Base-by-base conservation (phyloP, 2,888 invertebrate genomes). In the Neuroscelio doddi region DNA sequence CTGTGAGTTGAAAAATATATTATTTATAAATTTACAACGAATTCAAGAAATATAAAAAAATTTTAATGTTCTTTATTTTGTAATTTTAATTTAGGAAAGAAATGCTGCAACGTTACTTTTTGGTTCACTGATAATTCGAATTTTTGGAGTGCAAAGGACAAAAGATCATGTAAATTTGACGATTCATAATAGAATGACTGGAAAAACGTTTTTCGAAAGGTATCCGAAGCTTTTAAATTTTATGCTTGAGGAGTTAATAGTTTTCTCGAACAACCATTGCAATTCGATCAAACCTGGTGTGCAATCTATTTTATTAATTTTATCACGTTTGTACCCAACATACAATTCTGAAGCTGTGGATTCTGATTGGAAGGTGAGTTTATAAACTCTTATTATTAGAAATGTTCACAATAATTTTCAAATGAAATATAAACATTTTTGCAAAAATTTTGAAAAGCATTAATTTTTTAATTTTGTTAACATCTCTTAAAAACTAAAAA, bases 31-130 rank as follows among this genome's bases (percentile, higher is more conserved):
- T n/a, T n/a, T n/a, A n/a, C n/a, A n/a, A n/a, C n/a, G n/a, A n/a
- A n/a, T n/a, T n/a, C n/a, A n/a, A n/a, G n/a, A n/a, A n/a, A n/a
- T n/a, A n/a, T n/a, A n/a, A n/a, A n/a, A n/a, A n/a, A n/a, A n/a
- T n/a, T n/a, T n/a, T n/a, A n/a, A n/a, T n/a, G n/a, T n/a, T n/a
- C n/a, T n/a, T n/a, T n/a, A n/a, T n/a, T n/a, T n/a, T n/a, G n/a
- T n/a, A n/a, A n/a, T n/a, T n/a, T n/a, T n/a, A n/a, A n/a, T 53
- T 42, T 78, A 92, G 92, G 92, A 93, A 80, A 88, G 95, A 64
- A 98, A 97, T 84, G 91, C 95, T 0, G 91, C 95, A 0, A 94
- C 95, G 0, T 85, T 97, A 51, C 85, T 97, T 47, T 93, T 95
- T 80, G 91, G 94, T 62, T 90, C 96, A 1, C 86, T 98, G 27